phyloP scores from a whole-genome alignment of 2,888 invertebrate species.

The Drosophila picticornis region DNA sequence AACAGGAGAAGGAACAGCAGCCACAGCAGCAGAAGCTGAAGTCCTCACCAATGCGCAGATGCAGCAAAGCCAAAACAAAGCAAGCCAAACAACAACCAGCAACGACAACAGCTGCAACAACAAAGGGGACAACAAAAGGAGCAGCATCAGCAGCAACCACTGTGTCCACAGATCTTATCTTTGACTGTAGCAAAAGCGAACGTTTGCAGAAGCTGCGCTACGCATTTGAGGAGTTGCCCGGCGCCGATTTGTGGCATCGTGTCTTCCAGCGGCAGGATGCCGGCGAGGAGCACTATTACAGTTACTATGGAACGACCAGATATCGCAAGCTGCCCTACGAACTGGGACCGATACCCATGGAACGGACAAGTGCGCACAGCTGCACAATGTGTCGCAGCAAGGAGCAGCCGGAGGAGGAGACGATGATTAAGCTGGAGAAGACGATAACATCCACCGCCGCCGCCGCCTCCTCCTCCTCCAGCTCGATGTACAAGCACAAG shows the following conservation, averaged over 20 bases:
- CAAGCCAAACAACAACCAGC: conserved; percentile 15
- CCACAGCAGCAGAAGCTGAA: conserved; percentile 2
- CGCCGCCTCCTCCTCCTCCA: not conserved
- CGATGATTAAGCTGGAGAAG: conserved; percentile 34
- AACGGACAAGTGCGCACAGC: conserved; percentile 84
- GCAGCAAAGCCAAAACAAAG: conserved; percentile 24
- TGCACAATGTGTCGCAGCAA: conserved; percentile 86
- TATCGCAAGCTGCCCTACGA: conserved; percentile 89
- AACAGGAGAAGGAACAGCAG: conserved; percentile 1
- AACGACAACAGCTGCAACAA: conserved; percentile 19
- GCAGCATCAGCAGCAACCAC: conserved; percentile 23
- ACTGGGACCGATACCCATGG: conserved; percentile 88
- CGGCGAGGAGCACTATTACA: conserved; percentile 88
- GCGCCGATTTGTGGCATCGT: conserved; percentile 91
- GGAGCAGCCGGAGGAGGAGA: conserved; percentile 73
- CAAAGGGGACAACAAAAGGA: conserved; percentile 5
- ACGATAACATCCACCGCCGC: conserved; percentile 9
- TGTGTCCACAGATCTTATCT: conserved; percentile 52
- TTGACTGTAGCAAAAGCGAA: conserved; percentile 78
- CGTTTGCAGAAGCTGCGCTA: conserved; percentile 72
- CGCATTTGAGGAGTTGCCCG: conserved; percentile 90
- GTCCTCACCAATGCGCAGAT: conserved; percentile 9
- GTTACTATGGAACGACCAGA: conserved; percentile 84
- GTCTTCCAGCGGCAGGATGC: conserved; percentile 92
- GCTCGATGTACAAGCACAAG: conserved; percentile 73